Conservation (phyloP, 2,797 vertebrate genomes). For the Gorsachius magnificus region DNA sequence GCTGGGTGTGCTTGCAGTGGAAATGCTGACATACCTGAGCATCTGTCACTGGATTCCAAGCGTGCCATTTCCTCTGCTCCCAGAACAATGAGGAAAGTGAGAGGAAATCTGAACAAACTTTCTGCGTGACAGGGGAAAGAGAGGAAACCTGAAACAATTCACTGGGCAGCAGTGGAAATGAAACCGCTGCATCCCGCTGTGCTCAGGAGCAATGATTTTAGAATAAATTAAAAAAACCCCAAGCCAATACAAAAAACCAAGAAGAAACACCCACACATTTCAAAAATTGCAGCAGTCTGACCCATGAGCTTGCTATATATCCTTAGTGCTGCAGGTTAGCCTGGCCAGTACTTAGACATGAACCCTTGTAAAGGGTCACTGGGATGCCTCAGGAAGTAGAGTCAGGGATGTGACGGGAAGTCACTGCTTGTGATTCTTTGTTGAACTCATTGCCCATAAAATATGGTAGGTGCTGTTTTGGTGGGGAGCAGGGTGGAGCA, state of each 20-base stretch:
- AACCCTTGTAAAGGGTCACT: not conserved
- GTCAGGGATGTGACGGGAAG: not conserved
- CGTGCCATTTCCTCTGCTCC: constrained; percentile 46
- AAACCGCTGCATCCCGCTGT: constrained; percentile 1
- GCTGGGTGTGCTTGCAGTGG: not conserved
- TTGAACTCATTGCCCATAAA: not conserved
- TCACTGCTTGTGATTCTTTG: not conserved
- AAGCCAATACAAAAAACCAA: not conserved
- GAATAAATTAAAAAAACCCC: not conserved
- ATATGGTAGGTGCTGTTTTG: not conserved
- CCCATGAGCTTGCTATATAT: not conserved
- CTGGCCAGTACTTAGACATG: not conserved
- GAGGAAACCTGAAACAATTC: constrained; percentile 55
- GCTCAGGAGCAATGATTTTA: not conserved
- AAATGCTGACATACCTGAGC: constrained; percentile 31
- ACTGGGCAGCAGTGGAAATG: not conserved
- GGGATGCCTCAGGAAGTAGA: not conserved
- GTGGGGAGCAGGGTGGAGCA: not conserved
- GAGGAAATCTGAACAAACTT: constrained; percentile 65
- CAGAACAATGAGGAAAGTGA: constrained; percentile 68
- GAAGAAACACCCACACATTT: not conserved
- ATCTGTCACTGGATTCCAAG: constrained; percentile 19
- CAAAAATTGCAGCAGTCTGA: not conserved
- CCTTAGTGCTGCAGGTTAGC: not conserved
- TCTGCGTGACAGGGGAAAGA: not conserved